Conservation (phyloP, 2,888 invertebrate species). For the Epirrita christyi region DNA sequence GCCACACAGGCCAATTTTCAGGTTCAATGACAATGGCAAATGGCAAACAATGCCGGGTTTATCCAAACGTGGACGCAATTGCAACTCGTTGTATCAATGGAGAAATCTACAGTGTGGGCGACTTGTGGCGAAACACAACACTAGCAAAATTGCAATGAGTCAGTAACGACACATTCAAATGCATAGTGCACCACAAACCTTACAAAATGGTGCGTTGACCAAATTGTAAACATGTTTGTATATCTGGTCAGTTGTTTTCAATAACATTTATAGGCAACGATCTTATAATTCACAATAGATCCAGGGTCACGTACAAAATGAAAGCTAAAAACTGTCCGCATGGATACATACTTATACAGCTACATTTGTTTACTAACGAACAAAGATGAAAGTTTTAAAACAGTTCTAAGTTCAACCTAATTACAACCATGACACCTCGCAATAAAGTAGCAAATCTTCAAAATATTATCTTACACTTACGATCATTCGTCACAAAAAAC, state of each 20-base stretch:
- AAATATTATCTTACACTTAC: too few species aligned
- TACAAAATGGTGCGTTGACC: constrained; percentile 30
- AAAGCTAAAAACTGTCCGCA: too few species aligned
- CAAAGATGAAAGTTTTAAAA: too few species aligned
- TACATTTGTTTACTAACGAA: too few species aligned
- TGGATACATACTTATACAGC: too few species aligned
- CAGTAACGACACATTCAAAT: constrained; percentile 62
- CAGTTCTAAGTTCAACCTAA: too few species aligned
- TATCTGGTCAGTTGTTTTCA: constrained; percentile 12
- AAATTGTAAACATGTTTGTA: constrained; percentile 40
- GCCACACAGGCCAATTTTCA: constrained; percentile 59
- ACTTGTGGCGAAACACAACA: constrained; percentile 60
- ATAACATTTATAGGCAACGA: constrained; percentile 14
- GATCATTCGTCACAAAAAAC: too few species aligned
- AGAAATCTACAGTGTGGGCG: constrained; percentile 75
- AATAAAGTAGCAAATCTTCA: too few species aligned
- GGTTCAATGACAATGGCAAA: constrained; percentile 66
- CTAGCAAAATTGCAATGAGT: constrained; percentile 61
- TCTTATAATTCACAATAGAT: too few species aligned
- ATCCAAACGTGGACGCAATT: constrained; percentile 62
- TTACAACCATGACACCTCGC: too few species aligned
- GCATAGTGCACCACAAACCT: constrained; percentile 46
- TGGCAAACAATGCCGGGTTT: constrained; percentile 61
- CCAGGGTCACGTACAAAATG: too few species aligned
- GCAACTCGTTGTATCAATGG: constrained; percentile 74